phyloP scores from a whole-genome alignment of 1,140 invertebrate genomes.

The Helicoverpa armigera region DNA sequence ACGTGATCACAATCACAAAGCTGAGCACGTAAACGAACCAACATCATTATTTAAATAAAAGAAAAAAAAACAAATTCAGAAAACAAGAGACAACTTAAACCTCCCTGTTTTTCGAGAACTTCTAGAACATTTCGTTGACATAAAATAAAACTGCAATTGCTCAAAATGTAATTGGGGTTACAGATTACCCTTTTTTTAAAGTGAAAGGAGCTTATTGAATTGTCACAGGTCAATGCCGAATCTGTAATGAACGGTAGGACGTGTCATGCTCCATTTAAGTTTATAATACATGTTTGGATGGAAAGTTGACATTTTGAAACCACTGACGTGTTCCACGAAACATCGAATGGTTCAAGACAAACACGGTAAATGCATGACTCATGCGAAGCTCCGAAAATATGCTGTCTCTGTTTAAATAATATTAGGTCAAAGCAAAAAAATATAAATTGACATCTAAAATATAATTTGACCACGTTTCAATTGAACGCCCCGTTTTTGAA shows the following conservation, averaged over 20 bases:
- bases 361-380: background rate
- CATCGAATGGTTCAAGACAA: background rate
- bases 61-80: background rate
- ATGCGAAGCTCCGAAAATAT: background rate
- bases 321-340: conserved; percentile 9
- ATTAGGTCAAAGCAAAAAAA: background rate
- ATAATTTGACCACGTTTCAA: background rate
- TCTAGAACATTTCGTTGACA: background rate
- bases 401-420: background rate
- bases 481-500: background rate
- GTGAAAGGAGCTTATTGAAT: conserved; percentile 20
- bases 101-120: background rate
- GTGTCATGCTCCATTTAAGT: conserved; percentile 37
- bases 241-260: conserved; percentile 8
- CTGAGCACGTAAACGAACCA: conserved; percentile 8
- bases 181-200: conserved; percentile 8
- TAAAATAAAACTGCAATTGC: background rate
- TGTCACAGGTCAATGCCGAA: conserved; percentile 37
- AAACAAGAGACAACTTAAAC: background rate
- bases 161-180: background rate
- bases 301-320: conserved; percentile 21
- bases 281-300: background rate
- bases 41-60: conserved; percentile 34
- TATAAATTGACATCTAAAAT: background rate
- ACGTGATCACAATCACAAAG: conserved; percentile 44